These are phyloP conservation scores for Lepisosteus oculatus DNA, from an alignment of 2,113 vertebrate species.

Conservation along the genomic window DNA sequence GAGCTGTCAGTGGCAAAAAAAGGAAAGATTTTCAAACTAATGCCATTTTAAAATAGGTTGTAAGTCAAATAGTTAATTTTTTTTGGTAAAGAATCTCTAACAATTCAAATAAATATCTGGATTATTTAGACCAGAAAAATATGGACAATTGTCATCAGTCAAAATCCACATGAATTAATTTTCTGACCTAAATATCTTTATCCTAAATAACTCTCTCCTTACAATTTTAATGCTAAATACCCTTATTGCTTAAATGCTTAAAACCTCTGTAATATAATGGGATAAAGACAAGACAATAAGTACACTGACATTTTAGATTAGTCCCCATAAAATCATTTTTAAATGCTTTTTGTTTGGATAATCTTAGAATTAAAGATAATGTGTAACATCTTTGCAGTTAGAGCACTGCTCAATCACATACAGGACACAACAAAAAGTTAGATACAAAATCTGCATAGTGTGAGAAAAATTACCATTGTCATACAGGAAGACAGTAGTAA, in stretches of 20 bases:
- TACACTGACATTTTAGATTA: conserved; percentile 67
- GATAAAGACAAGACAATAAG: conserved; percentile 58
- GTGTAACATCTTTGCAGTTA: conserved; percentile 42
- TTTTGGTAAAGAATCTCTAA: no score
- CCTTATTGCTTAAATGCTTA: conserved; percentile 52
- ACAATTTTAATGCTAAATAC: conserved; percentile 57
- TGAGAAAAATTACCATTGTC: conserved; percentile 69
- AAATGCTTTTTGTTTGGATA: conserved; percentile 50
- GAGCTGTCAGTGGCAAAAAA: no score
- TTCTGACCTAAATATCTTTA: conserved; percentile 31
- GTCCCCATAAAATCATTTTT: conserved; percentile 43
- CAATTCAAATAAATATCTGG: conserved; percentile 7
- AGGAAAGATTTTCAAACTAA: conserved; percentile 11
- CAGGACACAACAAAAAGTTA: conserved; percentile 32
- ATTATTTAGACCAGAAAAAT: conserved; percentile 23
- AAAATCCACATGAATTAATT: conserved; percentile 43
- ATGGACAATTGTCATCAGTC: conserved; percentile 39
- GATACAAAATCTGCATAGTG: conserved; percentile 40
- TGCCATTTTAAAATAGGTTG: not conserved
- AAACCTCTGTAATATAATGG: conserved; percentile 57
- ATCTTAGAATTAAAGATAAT: conserved; percentile 55
- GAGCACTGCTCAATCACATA: conserved; percentile 48
- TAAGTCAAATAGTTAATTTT: no score
- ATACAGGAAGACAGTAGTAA: conserved; percentile 63
- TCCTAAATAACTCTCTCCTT: conserved; percentile 32